phyloP scores from a whole-genome alignment of 1,140 invertebrate genomes.

The Bombyx mandarina region DNA sequence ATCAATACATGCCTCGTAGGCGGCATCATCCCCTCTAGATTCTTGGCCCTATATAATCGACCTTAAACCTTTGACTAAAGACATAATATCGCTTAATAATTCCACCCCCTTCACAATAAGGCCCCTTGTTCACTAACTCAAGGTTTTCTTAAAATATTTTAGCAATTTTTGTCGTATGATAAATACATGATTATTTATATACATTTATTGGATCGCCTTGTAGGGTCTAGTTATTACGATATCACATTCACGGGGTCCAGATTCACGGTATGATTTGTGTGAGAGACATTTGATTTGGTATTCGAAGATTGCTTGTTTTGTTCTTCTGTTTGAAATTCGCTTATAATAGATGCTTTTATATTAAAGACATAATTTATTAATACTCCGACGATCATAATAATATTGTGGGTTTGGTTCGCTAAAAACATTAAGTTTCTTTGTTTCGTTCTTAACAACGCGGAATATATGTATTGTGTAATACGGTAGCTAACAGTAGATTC shows the following conservation, averaged over 20 bases:
- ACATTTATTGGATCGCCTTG: background rate
- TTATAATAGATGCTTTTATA: too few relatives aligned
- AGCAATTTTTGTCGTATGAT: background rate
- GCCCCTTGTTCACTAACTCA: slow-evolving; percentile 1
- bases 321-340: too few relatives aligned
- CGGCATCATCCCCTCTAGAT: slow-evolving; percentile 30
- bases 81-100: slow-evolving; percentile 2
- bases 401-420: too few relatives aligned
- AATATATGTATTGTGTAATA: background rate
- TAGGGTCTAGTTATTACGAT: background rate
- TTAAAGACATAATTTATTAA: too few relatives aligned
- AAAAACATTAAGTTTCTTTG: too few relatives aligned
- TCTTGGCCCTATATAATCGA: slow-evolving; percentile 5
- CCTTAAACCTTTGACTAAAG: slow-evolving; percentile 9
- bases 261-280: background rate
- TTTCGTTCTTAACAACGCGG: too few relatives aligned
- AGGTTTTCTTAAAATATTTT: slow-evolving; percentile 1
- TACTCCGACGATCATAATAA: too few relatives aligned
- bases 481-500: background rate
- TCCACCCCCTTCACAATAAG: too few relatives aligned
- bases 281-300: too few relatives aligned
- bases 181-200: background rate
- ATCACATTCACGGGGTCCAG: background rate
- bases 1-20: slow-evolving; percentile 45
- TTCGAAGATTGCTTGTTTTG: too few relatives aligned